Conservation (phyloP, 1,140 invertebrate genomes). For the Heliothis virescens region DNA sequence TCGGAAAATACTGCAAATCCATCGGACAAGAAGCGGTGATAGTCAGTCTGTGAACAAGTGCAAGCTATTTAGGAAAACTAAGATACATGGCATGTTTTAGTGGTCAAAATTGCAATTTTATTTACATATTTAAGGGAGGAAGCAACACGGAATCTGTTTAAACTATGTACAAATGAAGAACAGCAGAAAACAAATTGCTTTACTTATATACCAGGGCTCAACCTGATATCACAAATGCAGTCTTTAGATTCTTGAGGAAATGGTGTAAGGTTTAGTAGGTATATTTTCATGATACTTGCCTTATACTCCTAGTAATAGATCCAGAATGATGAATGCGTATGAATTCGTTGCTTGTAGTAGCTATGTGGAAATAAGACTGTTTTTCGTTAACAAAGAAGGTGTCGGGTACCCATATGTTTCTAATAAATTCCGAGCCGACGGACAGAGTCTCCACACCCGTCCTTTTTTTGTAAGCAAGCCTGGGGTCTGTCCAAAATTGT, state of each 20-base stretch:
- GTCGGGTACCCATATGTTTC: slow-evolving; percentile 98
- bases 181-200: no score
- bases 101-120: background rate
- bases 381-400: slow-evolving; percentile 99
- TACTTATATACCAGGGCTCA: no score
- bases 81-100: background rate
- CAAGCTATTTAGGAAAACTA: slow-evolving; percentile 1
- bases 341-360: slow-evolving; percentile 98
- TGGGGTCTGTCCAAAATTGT: slow-evolving; percentile 98
- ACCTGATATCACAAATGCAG: no score
- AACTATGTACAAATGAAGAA: no score
- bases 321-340: slow-evolving; percentile 98
- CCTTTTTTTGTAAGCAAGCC: slow-evolving; percentile 94
- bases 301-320: slow-evolving; percentile 97
- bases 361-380: slow-evolving; percentile 98
- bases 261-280: no score
- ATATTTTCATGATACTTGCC: slow-evolving; percentile 88
- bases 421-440: slow-evolving; percentile 96
- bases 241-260: no score
- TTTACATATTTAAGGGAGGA: no score
- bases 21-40: slow-evolving; percentile 99
- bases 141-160: no score
- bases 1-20: slow-evolving; percentile 98
- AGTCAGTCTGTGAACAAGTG: slow-evolving; percentile 91
- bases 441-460: slow-evolving; percentile 94